Base-by-base conservation (phyloP, 2,797 vertebrate genomes). In the Molothrus aeneus region DNA sequence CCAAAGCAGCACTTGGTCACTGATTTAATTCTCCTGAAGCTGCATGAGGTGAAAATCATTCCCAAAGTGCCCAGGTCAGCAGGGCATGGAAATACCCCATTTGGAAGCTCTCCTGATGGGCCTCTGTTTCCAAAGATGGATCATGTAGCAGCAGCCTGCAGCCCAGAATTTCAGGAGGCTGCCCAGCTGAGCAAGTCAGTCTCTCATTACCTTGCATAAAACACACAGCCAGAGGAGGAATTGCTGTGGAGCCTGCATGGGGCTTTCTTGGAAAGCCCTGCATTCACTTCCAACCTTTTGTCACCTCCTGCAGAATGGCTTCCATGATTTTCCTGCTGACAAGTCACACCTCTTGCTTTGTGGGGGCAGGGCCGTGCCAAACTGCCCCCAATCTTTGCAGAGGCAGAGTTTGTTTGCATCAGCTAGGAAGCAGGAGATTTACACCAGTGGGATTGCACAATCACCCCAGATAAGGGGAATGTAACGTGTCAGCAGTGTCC, bases 381-480 rank as follows among this genome's bases (percentile, higher is more conserved):
- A 34, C 13, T 10, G 29, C 59, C 63, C 80, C 75, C 60, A 51
- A 4, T 17, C 93, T 73, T 74, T 50, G 51, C 11, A 6, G 53
- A 8, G 3, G 73, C 9, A 8, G 72, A 61, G 29, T 24, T 31
- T 53, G 63, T 86, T 95, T 66, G 81, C 80, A 56, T 71, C 75
- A 83, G 0, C 48, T 40, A 40, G 80, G 93, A 92, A 96, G 88
- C 28, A 50, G 64, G 82, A 91, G 78, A 88, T 86, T 93, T 85
- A 77, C 80, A 90, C 83, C 90, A 71, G 56, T 13, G 65, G 34
- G 56, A 64, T 94, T 96, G 81, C 92, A 78, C 86, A 94, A 81
- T 50, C 60, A 1, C 42, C 68, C 64, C 74, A 88, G 95, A 96
- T 93, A 96, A 96, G 80, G 74, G 68, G 83, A 96, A 94, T 85